Conservation (phyloP, 2,797 vertebrate species). For the Trachops cirrhosus region DNA sequence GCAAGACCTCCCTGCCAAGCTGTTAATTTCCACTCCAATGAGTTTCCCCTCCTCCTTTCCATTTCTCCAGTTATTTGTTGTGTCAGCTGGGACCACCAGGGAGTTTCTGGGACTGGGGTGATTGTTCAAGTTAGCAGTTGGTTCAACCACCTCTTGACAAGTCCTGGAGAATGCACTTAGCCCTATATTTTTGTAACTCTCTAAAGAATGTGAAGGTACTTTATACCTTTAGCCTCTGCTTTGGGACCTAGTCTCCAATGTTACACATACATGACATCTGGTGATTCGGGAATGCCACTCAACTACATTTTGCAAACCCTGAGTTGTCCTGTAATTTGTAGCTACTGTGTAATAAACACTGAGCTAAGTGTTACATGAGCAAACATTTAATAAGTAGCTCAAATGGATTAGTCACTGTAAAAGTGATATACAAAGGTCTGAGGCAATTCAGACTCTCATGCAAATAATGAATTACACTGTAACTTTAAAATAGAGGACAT, state of each 20-base stretch:
- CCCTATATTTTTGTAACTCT: background rate
- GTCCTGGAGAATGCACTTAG: background rate
- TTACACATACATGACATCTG: background rate
- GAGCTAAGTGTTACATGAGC: background rate
- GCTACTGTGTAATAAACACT: background rate
- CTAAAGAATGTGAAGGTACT: background rate
- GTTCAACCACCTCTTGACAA: background rate
- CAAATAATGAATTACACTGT: background rate
- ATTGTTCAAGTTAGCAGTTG: background rate
- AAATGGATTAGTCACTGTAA: background rate
- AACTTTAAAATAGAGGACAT: background rate
- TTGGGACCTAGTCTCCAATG: background rate
- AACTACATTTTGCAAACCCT: constrained; percentile 2
- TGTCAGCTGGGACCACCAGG: background rate
- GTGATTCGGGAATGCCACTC: background rate
- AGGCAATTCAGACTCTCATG: background rate
- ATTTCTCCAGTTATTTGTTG: background rate
- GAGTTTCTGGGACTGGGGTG: background rate
- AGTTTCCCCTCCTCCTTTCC: background rate
- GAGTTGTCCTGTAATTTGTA: constrained; percentile 14
- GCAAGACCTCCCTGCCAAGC: background rate
- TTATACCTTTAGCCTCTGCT: background rate
- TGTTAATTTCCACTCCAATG: background rate
- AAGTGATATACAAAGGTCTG: constrained; percentile 3
- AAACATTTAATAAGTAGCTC: background rate